phyloP scores from a whole-genome alignment of 2,888 invertebrate genomes.

The Lepidonotus clava region DNA sequence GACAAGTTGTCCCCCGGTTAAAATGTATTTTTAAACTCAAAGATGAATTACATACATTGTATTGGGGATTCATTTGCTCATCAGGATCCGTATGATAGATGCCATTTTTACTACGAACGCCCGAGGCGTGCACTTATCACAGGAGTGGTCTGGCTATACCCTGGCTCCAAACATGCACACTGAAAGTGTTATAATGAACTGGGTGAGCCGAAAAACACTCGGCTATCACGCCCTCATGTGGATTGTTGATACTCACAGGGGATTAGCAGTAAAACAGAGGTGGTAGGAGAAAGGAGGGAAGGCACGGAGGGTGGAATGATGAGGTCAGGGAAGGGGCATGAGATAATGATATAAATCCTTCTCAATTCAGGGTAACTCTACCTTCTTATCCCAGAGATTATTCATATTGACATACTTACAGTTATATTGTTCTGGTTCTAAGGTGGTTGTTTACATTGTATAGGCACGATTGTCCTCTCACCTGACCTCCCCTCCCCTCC shows the following conservation, averaged over 20 bases:
- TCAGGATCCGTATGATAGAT: not conserved
- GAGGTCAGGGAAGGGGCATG: no score
- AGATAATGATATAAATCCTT: no score
- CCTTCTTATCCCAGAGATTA: no score
- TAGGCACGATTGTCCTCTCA: no score
- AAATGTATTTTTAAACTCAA: no score
- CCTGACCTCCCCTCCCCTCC: not conserved
- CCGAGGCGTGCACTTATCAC: not conserved
- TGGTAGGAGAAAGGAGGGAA: not conserved
- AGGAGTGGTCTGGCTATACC: not conserved
- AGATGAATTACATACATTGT: no score
- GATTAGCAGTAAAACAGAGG: not conserved
- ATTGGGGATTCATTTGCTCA: no score
- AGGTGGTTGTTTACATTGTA: no score
- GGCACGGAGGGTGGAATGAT: not conserved
- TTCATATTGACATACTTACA: no score
- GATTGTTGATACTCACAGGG: not conserved
- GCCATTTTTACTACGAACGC: not conserved
- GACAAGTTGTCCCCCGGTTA: no score
- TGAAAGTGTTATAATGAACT: slow-evolving; percentile 38
- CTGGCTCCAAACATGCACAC: not conserved
- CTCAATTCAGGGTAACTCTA: no score
- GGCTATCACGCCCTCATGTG: slow-evolving; percentile 30
- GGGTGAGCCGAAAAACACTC: slow-evolving; percentile 32
- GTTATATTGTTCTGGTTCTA: no score